A percentile compares a stretch with the other conserved stretches of the same genome.
These are phyloP conservation scores for Oikopleura albicans DNA, from an alignment of 23 tunicate genomes.

Conservation along the genomic window DNA sequence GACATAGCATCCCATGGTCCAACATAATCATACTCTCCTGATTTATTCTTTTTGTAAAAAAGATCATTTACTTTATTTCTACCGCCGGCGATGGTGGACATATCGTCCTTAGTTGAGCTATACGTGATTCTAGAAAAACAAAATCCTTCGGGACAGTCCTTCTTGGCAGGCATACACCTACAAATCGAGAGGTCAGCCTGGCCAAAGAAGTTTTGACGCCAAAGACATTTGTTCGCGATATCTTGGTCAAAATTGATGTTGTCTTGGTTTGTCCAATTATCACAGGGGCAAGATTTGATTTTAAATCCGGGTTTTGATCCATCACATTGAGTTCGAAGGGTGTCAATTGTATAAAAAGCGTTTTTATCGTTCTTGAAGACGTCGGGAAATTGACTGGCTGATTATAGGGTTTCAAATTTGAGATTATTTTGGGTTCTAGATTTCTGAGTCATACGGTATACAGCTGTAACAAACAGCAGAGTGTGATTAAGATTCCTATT, in stretches of 20 bases:
- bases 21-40: background rate
- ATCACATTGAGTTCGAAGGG: background rate
- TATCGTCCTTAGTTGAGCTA: background rate
- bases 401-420: too few species aligned
- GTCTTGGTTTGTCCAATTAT: background rate
- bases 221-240: background rate
- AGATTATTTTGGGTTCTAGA: too few species aligned
- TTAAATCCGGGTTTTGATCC: too few species aligned
- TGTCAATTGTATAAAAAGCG: background rate
- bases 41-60: background rate
- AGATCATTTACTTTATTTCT: background rate
- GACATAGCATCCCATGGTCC: background rate
- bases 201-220: background rate
- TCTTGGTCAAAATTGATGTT: background rate
- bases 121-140: background rate
- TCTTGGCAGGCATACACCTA: background rate
- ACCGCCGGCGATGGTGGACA: background rate
- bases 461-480: too few species aligned
- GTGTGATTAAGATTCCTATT: too few species aligned
- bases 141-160: background rate
- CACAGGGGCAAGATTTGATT: background rate
- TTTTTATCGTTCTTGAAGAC: background rate
- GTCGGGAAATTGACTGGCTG: background rate
- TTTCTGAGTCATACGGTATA: too few species aligned
- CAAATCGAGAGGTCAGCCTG: background rate